Conservation (phyloP, 2,113 vertebrate genomes). For the Australoheros scitulus region DNA sequence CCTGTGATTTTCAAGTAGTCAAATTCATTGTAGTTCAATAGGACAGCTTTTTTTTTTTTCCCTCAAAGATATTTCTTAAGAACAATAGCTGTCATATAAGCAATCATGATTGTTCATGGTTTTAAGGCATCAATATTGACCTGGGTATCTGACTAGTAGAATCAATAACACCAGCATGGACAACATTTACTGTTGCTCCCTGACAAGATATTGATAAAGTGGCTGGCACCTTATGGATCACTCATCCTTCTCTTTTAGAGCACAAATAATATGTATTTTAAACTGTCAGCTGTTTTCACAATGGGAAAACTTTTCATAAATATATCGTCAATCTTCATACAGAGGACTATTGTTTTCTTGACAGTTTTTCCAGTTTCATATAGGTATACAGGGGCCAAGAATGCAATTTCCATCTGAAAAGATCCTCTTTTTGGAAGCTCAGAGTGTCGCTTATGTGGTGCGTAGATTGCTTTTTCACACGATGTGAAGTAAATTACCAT, state of each 20-base stretch:
- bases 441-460: slow-evolving; percentile 38
- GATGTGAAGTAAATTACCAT: slow-evolving; percentile 62
- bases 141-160: slow-evolving; percentile 1
- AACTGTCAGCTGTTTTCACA: slow-evolving; percentile 21
- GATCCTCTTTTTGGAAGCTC: slow-evolving; percentile 33
- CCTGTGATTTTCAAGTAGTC: background rate
- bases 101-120: background rate
- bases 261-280: background rate
- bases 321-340: slow-evolving; percentile 47
- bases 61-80: background rate
- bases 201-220: slow-evolving; percentile 19
- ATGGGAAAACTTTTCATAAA: slow-evolving; percentile 35
- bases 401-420: slow-evolving; percentile 59
- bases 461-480: slow-evolving; percentile 64
- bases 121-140: slow-evolving; percentile 7
- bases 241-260: slow-evolving; percentile 21
- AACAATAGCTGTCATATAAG: slow-evolving; percentile 1
- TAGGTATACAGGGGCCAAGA: slow-evolving; percentile 11
- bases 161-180: slow-evolving; percentile 29
- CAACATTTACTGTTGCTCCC: slow-evolving; percentile 15
- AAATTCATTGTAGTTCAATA: background rate
- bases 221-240: background rate
- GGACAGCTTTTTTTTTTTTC: background rate
- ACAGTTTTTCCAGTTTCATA: slow-evolving; percentile 34
- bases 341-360: slow-evolving; percentile 40